Base-by-base conservation (phyloP, 2,113 vertebrate species). In the Collichthys lucidus region DNA sequence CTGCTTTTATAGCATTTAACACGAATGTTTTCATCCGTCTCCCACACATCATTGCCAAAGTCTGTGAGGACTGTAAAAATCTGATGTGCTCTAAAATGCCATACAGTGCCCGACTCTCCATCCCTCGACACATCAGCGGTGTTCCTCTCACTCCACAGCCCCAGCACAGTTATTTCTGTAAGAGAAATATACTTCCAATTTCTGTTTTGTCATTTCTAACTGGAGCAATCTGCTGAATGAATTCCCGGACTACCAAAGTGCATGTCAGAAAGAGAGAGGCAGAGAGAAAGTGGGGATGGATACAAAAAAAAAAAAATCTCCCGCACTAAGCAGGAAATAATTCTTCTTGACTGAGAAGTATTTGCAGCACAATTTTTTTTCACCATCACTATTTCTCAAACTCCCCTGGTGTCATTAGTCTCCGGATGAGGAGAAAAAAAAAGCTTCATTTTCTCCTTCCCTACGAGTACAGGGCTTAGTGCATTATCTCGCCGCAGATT, bases 171-270 rank as follows among this genome's bases (percentile, higher is more conserved):
- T 84, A 82, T 91, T 88, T 93, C 65, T 46, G 49, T 78, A 60
- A 65, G 60, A 92, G 74, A 87, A 89, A 91, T 78, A 77, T 80
- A 62, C 83, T 80, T 92, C 69, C 87, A 88, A 64, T 92, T 92
- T 91, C 78, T 71, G 72, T 88, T 92, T 91, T 92, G 89, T 91
- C 78, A 70, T 90, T 88, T 92, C 74, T 87, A 93, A 93, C 88
- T 82, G 82, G 86, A 90, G 85, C 89, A 89, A 86, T 92, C 80
- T 72, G 66, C 80, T 49, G 68, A 85, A 67, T 63, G 69, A 90
- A 88, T 89, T 91, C 90, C 87, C 82, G 44, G 60, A 78, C 77
- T 55, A 71, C 74, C 70, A 86, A 87, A 84, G 59, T 77, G 75
- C 77, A 77, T 77, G 77, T 90, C 81, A 85, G 68, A 77, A 66